Percentiles rank a stretch among this genome's conserved stretches.
Conservation (phyloP, 2,113 vertebrate genomes). For the Salvator merianae region DNA sequence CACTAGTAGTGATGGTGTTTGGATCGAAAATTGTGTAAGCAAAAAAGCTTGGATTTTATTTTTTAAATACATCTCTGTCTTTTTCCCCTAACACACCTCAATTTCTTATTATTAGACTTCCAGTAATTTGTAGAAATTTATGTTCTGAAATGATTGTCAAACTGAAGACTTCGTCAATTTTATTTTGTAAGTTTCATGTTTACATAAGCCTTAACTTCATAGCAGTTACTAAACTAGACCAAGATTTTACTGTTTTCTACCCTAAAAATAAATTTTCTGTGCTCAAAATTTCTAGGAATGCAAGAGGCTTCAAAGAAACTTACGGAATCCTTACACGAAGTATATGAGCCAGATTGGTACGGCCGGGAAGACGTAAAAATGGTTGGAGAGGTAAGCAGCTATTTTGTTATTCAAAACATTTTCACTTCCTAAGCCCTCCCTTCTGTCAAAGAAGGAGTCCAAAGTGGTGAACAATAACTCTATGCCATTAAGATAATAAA, state of each 20-base stretch:
- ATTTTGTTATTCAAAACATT: not conserved
- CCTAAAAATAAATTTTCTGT: conserved; percentile 14
- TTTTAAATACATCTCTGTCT: too few species aligned
- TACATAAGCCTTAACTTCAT: not conserved
- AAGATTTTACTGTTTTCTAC: not conserved
- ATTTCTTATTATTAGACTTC: not conserved
- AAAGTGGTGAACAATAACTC: not conserved
- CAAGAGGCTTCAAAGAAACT: conserved; percentile 98
- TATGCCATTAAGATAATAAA: too few species aligned
- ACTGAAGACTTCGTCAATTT: not conserved
- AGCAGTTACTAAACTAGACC: not conserved
- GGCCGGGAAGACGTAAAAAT: conserved; percentile 93
- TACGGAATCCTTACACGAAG: conserved; percentile 95
- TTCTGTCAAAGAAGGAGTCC: not conserved
- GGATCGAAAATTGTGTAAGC: not conserved
- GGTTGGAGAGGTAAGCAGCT: conserved; percentile 88
- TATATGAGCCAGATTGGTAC: conserved; percentile 97
- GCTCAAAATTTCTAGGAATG: conserved; percentile 81
- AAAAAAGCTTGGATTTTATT: not conserved
- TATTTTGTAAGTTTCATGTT: not conserved
- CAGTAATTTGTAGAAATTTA: not conserved
- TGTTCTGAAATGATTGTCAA: not conserved
- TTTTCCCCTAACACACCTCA: not conserved
- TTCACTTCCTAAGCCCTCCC: not conserved
- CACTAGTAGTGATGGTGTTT: too few species aligned